Base-by-base conservation (phyloP, 1,140 invertebrate genomes). In the Bombus picipes region DNA sequence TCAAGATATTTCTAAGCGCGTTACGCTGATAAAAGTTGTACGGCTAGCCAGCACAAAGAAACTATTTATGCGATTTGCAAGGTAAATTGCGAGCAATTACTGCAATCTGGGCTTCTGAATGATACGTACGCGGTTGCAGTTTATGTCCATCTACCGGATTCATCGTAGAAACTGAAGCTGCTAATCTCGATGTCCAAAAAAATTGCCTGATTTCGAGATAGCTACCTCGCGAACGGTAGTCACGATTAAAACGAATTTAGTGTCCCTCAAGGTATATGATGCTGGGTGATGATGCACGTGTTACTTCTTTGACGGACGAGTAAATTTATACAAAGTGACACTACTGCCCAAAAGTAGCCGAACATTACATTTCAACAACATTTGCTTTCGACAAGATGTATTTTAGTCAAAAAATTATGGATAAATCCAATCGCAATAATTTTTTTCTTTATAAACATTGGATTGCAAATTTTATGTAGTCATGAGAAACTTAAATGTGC, bases 81-180 rank as follows among this genome's bases (percentile, higher is more conserved):
- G 83, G 83, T 84, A 72, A 84, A 84, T 80, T 72, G 76, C 53
- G 28, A 10, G 76, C 76, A 84, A 84, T 84, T 84, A 84, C 76
- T 70, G 71, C 71, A 53, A 74, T 85, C 71, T 68, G 25, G n/a
- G 41, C 53, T 37, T 34, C 53, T 57, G 70, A 32, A 73, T 59
- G 77, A 85, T 85, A 85, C 53, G 47, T 71, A 25, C 22, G 5
- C 76, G n/a, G 10, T 37, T 34, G 5, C 37, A 37, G 39, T 71
- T 62, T 47, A 84, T 41, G 37, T 79, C n/a, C 12, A 70, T 79
- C 34, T 28, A 32, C 34, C 18, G 37, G 57, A n/a, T 22, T 25
- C 73, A 57, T 77, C 32, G 8, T 13, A 34, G 62, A 43, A 53
- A 57, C 32, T 53, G 34, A 13, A 32, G n/a, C 62, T 9, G 28